Evolutionary conservation across 2,797 vertebrate genomes (phyloP).

Genomic region (Pseudotriccus pelzelni): DNA sequence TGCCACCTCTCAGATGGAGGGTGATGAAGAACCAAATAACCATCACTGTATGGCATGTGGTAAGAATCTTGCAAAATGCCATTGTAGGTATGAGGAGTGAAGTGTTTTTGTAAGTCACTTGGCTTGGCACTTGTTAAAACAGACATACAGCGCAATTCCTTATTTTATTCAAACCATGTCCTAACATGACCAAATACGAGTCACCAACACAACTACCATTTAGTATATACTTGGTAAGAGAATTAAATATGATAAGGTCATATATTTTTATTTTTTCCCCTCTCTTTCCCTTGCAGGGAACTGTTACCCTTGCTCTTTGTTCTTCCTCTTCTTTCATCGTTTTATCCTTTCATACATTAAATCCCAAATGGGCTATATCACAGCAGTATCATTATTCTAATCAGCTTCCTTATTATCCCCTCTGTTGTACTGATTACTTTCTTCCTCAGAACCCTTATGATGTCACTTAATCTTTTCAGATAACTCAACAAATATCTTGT

Average conservation of each 20-base stretch:
- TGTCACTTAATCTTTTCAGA: neutral
- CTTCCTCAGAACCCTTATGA: neutral
- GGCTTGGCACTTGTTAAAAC: slow-evolving; percentile 23
- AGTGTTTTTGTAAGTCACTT: neutral
- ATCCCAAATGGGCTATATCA: neutral
- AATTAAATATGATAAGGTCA: neutral
- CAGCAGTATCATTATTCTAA: slow-evolving; percentile 30
- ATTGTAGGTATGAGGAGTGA: neutral
- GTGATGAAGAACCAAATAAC: neutral
- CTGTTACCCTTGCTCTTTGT: slow-evolving; percentile 21
- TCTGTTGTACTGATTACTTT: slow-evolving; percentile 4
- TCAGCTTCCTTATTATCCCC: neutral
- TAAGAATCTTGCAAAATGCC: slow-evolving; percentile 5
- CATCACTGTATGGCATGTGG: neutral
- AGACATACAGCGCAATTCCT: neutral
- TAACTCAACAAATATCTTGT: slow-evolving; percentile 34
- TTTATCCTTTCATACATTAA: slow-evolving; percentile 29
- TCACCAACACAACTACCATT: neutral
- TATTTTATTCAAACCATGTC: neutral
- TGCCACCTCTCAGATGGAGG: neutral
- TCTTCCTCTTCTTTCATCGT: slow-evolving; percentile 41
- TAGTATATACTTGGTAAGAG: neutral
- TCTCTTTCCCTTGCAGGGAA: neutral
- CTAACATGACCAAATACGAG: neutral
- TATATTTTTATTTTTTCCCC: neutral